Evolutionary conservation across 2,888 invertebrate species (phyloP), one percentile per base, ranked within the genome.

Genomic region (Megaustenia siamemsis): DNA sequence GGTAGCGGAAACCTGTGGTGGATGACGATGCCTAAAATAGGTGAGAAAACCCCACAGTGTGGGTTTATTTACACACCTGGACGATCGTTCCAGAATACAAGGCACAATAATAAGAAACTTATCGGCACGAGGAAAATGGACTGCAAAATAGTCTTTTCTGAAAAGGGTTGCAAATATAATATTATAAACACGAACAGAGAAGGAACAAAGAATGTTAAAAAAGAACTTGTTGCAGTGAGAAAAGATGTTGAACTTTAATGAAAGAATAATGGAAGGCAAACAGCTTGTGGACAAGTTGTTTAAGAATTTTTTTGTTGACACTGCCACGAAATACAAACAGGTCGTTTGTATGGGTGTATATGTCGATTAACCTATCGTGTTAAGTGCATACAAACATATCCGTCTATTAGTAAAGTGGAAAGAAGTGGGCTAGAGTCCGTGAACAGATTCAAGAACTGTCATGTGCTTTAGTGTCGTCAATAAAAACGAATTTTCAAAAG

Each of bases 41-140:
- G 4, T 15, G 24, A 32, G 28, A 73, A 45, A 32, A 73, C 43
- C 43, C 71, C 15, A 12, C 43, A 43, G 8, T 21, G 40, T 45
- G 24, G 66, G 32, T 73, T 49, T 73, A 49, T 73, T 73, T 45
- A 73, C 73, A 73, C 73, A 73, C 73, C 73, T 73, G 73, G 35
- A 35, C 5, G 73, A 69, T 21, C 38, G 38, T 35, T 71, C 15
- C 12, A n/a, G n/a, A 49, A 43, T 21, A 3, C 38, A 15, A 10
- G 12, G 38, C 24, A 32, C 49, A 49, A 73, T 73, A 73, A 73
- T 32, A 18, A 35, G 49, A 35, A 45, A 24, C 8, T 73, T 73
- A 4, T 32, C 5, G 49, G 32, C 0, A 15, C 21, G 35, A 35
- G 1, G n/a, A 73, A 49, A 73, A 49, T 32, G 49, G 49, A 73